Percentiles rank a stretch among this genome's conserved stretches.
phyloP scores from a whole-genome alignment of 2,797 vertebrate species.

The Pangasius krempfi region DNA sequence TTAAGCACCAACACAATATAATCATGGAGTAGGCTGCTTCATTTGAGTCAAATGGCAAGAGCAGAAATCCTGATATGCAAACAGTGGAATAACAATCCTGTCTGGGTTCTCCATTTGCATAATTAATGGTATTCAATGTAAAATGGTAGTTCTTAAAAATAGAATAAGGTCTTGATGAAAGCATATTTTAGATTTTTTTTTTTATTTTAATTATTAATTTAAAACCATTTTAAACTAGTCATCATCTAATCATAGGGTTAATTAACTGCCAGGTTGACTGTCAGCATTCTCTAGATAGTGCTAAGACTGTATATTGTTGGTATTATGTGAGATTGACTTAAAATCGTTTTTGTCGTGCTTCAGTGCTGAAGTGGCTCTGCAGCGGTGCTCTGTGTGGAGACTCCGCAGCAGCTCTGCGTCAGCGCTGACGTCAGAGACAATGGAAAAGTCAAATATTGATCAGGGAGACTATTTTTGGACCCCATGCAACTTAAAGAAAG shows the following conservation, averaged over 20 bases:
- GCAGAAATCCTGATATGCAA: not conserved
- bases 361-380: conserved; percentile 72
- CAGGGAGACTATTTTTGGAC: conserved; percentile 76
- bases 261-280: not conserved
- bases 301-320: not conserved
- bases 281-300: not conserved
- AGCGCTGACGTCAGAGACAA: conserved; percentile 94
- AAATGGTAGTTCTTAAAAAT: not conserved
- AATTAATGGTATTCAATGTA: not conserved
- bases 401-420: conserved; percentile 96
- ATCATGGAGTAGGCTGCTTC: not conserved
- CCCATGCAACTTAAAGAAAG: conserved; percentile 68
- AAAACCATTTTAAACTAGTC: not conserved
- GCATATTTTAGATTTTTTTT: not conserved
- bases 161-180: not conserved
- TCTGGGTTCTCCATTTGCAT: not conserved
- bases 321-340: not conserved
- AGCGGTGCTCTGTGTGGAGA: conserved; percentile 97
- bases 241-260: not conserved
- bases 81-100: not conserved
- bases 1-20: not conserved
- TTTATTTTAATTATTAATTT: not conserved
- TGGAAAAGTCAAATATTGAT: conserved; percentile 92
- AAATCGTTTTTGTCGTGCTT: conserved; percentile 12
- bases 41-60: not conserved